Evolutionary conservation across 2,888 invertebrate species (phyloP).

Genomic region (Drosophila rubida): DNA sequence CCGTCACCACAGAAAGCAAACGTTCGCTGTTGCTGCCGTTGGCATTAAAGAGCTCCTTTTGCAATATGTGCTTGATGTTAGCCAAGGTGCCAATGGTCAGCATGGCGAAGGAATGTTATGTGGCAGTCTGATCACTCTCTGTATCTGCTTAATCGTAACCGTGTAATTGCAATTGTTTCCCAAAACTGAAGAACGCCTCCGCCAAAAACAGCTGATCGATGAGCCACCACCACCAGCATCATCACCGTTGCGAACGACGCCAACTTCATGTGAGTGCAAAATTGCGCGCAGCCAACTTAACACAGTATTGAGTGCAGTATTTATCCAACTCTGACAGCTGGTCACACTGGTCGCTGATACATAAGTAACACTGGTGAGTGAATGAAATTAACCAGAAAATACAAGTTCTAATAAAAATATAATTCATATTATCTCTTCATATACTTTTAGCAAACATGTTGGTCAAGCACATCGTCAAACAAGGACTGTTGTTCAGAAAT

Average conservation of each 20-base stretch:
- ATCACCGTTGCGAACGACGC: slow-evolving; percentile 1
- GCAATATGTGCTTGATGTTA: slow-evolving; percentile 89
- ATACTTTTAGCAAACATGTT: slow-evolving; percentile 76
- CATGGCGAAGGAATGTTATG: slow-evolving; percentile 69
- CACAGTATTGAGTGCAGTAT: slow-evolving; percentile 25
- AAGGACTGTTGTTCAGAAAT: slow-evolving; percentile 80
- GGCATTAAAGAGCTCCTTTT: slow-evolving; percentile 89
- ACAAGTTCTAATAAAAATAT: slow-evolving; percentile 24
- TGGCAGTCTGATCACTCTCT: not conserved
- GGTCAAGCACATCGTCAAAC: slow-evolving; percentile 81
- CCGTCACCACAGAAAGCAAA: slow-evolving; percentile 91
- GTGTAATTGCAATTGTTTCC: slow-evolving; percentile 56
- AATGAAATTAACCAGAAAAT: slow-evolving; percentile 24
- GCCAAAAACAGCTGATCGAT: slow-evolving; percentile 62
- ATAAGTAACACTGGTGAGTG: slow-evolving; percentile 54
- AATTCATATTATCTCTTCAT: slow-evolving; percentile 8
- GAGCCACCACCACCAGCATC: slow-evolving; percentile 12
- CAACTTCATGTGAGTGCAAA: slow-evolving; percentile 25
- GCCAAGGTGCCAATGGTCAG: slow-evolving; percentile 83
- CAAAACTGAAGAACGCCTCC: slow-evolving; percentile 65
- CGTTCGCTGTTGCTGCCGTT: slow-evolving; percentile 87
- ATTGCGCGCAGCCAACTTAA: slow-evolving; percentile 47
- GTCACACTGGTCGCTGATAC: slow-evolving; percentile 56
- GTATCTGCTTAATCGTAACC: slow-evolving; percentile 11
- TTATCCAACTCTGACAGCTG: slow-evolving; percentile 17